phyloP scores from a whole-genome alignment of 1,140 invertebrate species.

The Vollenhovia emeryi region DNA sequence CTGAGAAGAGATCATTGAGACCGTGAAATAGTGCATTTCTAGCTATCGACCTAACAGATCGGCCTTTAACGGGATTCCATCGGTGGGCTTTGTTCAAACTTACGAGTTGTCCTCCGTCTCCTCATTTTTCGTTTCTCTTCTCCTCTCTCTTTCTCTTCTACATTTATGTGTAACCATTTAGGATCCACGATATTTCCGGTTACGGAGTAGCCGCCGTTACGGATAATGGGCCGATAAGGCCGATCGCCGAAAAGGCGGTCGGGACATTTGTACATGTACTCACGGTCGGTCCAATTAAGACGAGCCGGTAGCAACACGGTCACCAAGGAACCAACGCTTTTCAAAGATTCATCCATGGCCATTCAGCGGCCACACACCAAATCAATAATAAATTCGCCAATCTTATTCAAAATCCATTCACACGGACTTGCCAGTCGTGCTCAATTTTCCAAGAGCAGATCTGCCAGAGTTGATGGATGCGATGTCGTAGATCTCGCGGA shows the following conservation, averaged over 20 bases:
- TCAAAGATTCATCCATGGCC: slow-evolving; percentile 63
- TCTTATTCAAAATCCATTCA: background rate
- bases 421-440: background rate
- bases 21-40: slow-evolving; percentile 9
- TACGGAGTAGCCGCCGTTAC: slow-evolving; percentile 71
- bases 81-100: slow-evolving; percentile 64
- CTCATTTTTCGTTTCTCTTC: slow-evolving; percentile 14
- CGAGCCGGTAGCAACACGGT: slow-evolving; percentile 51
- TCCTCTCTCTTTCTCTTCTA: background rate
- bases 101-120: slow-evolving; percentile 42
- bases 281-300: slow-evolving; percentile 77
- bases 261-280: slow-evolving; percentile 31
- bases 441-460: background rate
- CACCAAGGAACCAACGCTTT: slow-evolving; percentile 58
- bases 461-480: slow-evolving; percentile 13
- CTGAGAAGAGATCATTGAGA: slow-evolving; percentile 2
- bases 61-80: slow-evolving; percentile 37
- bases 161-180: slow-evolving; percentile 69
- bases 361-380: slow-evolving; percentile 58
- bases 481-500: background rate
- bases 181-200: slow-evolving; percentile 72
- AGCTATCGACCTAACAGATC: slow-evolving; percentile 66
- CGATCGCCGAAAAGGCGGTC: slow-evolving; percentile 68
- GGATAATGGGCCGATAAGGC: slow-evolving; percentile 76
- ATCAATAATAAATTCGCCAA: slow-evolving; percentile 39